phyloP scores from a whole-genome alignment of 1,140 invertebrate genomes.

The Helicorthomorpha holstii region DNA sequence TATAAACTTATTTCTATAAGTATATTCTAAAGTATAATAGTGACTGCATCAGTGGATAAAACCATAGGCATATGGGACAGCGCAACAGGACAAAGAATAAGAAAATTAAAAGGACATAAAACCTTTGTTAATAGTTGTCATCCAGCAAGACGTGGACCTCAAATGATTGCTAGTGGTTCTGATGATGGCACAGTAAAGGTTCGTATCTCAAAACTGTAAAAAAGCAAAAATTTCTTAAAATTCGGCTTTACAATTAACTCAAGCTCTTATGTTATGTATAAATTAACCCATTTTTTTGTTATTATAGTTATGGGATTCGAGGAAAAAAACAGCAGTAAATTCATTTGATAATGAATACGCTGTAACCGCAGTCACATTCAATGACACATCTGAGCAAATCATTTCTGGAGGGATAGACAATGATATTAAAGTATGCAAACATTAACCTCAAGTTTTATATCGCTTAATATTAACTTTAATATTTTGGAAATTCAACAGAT shows the following conservation, averaged over 20 bases:
- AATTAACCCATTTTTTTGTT: conserved; percentile 8
- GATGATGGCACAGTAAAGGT: conserved; percentile 88
- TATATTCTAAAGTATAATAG: conserved; percentile 42
- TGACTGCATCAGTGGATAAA: conserved; percentile 85
- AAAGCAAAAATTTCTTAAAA: too few relatives aligned
- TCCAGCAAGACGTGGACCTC: conserved; percentile 60
- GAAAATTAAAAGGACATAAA: conserved; percentile 65
- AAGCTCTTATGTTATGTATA: not conserved
- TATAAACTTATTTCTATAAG: not conserved
- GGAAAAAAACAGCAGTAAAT: conserved; percentile 40
- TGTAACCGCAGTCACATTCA: conserved; percentile 80
- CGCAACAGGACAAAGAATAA: conserved; percentile 62
- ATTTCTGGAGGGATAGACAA: conserved; percentile 91
- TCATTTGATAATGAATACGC: conserved; percentile 38
- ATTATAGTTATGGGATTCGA: conserved; percentile 50
- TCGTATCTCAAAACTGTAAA: too few relatives aligned
- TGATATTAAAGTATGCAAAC: conserved; percentile 61
- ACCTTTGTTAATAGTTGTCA: conserved; percentile 34
- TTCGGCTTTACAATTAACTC: not conserved
- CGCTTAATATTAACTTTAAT: too few relatives aligned
- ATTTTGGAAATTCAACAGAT: conserved; percentile 35
- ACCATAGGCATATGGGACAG: conserved; percentile 93
- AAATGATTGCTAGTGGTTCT: conserved; percentile 75
- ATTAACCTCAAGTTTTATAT: conserved; percentile 2
- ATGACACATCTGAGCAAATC: conserved; percentile 84